Conservation (phyloP, 2,888 invertebrate genomes). For the Cecidostiba fungosa region DNA sequence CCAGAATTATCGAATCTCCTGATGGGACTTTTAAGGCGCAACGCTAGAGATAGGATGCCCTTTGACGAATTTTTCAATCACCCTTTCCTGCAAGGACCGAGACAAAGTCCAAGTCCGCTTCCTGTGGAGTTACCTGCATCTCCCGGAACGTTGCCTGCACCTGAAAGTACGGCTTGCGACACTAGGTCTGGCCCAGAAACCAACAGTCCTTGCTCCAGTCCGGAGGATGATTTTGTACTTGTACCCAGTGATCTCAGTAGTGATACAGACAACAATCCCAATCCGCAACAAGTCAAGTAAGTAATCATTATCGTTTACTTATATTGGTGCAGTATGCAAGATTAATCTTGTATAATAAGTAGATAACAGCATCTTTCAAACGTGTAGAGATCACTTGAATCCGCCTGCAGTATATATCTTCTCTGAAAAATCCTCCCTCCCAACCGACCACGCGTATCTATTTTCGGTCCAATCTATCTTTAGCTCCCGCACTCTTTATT, state of each 20-base stretch:
- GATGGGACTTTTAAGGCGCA: slow-evolving; percentile 92
- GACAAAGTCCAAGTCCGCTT: slow-evolving; percentile 80
- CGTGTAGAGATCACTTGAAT: neutral
- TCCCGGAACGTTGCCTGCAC: slow-evolving; percentile 72
- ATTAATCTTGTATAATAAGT: too few species aligned
- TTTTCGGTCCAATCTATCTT: slow-evolving; percentile 9
- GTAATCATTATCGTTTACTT: slow-evolving; percentile 39
- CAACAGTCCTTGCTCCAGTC: slow-evolving; percentile 78
- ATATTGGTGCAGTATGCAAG: too few species aligned
- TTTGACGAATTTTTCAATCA: slow-evolving; percentile 98
- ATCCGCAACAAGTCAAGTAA: slow-evolving; percentile 74
- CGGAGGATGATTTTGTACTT: slow-evolving; percentile 79
- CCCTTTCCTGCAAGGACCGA: slow-evolving; percentile 89
- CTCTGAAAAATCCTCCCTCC: neutral
- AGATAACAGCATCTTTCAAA: neutral
- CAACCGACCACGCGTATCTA: neutral
- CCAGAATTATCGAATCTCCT: slow-evolving; percentile 93
- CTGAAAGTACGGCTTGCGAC: slow-evolving; percentile 68
- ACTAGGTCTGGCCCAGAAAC: slow-evolving; percentile 73
- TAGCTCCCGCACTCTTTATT: slow-evolving; percentile 1
- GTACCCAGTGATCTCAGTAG: slow-evolving; percentile 78
- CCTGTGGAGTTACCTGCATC: slow-evolving; percentile 77
- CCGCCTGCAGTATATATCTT: neutral
- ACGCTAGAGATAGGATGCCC: slow-evolving; percentile 96
- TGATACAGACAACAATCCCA: slow-evolving; percentile 78